Base-by-base conservation (phyloP, 2,113 vertebrate genomes). In the Cryptotis parvus region DNA sequence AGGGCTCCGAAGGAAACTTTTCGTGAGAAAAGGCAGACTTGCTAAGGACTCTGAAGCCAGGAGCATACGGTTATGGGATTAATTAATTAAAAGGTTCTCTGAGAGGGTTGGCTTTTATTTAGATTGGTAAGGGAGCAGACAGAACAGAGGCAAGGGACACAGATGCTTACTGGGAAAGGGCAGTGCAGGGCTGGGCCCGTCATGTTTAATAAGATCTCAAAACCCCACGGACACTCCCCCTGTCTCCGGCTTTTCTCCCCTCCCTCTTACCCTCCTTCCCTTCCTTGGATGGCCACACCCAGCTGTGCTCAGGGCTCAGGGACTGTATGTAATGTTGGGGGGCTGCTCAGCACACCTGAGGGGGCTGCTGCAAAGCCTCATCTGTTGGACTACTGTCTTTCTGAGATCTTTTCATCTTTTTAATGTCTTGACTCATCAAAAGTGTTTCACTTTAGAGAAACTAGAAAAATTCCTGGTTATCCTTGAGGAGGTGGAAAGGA, bases 341-440 rank as follows among this genome's bases (percentile, higher is more conserved):
- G n/a, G n/a, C n/a, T n/a, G n/a, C n/a, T n/a, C n/a, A 52, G 11
- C 49, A 52, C 49, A 52, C 7, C 49, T 52, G 49, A 52, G 16
- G 10, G 10, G 49, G 7, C 49, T 52, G 16, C 16, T 52, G 49
- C 49, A 52, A 10, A 49, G 55, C 18, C 22, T 20, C 24, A 7
- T 20, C 22, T 58, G 55, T 24, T 58, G 24, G 18, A 58, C 55
- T 31, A 58, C 55, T 31, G 10, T 1, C 69, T 72, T 90, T 41
- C 77, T 68, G 33, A 78, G 33, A 37, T 20, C 27, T 72, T 70
- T 74, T 24, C 37, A 27, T 70, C 12, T 70, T 83, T 92, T n/a
- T 63, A 82, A 37, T 68, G 58, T 79, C 75, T 92, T 85, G n/a
- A 9, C 11, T 83, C 37, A 75, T 78, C n/a, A 80, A 49, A 65